phyloP scores from a whole-genome alignment of 2,888 invertebrate species.

The Drosophila emarginata region DNA sequence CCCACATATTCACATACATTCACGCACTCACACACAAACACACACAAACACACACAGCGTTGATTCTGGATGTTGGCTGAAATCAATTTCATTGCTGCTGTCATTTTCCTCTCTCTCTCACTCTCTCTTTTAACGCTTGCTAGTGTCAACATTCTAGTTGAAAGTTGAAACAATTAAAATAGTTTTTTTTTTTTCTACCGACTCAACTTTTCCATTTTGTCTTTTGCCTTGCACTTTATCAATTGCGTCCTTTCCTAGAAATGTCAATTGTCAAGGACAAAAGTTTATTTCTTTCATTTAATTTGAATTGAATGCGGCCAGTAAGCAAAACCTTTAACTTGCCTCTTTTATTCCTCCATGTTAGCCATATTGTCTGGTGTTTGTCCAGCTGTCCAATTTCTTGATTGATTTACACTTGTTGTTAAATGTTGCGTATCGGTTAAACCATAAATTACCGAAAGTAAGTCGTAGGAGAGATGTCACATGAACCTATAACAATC shows the following conservation, averaged over 20 bases:
- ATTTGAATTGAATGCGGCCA: conserved; percentile 27
- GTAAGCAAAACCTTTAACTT: background rate
- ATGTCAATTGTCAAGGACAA: conserved; percentile 65
- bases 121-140: conserved; percentile 9
- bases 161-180: conserved; percentile 54
- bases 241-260: conserved; percentile 36
- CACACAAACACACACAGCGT: conserved; percentile 14
- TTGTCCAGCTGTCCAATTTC: conserved; percentile 30
- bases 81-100: conserved; percentile 67
- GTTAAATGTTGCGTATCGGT: conserved; percentile 13
- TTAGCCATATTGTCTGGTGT: background rate
- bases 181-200: conserved; percentile 26
- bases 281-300: conserved; percentile 22
- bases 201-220: no score
- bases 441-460: conserved; percentile 44
- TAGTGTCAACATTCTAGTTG: conserved; percentile 48
- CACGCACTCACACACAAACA: background rate
- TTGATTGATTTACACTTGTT: conserved; percentile 65
- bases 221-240: conserved; percentile 35
- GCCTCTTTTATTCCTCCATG: background rate
- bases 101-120: conserved; percentile 37
- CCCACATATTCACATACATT: conserved; percentile 8
- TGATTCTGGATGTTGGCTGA: conserved; percentile 58
- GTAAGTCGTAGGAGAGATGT: conserved; percentile 16
- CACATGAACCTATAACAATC: conserved; percentile 21